phyloP scores from a whole-genome alignment of 30 jellyfish, hydroid and myxozoan genomes.

The Pseudorhiza aurosa region DNA sequence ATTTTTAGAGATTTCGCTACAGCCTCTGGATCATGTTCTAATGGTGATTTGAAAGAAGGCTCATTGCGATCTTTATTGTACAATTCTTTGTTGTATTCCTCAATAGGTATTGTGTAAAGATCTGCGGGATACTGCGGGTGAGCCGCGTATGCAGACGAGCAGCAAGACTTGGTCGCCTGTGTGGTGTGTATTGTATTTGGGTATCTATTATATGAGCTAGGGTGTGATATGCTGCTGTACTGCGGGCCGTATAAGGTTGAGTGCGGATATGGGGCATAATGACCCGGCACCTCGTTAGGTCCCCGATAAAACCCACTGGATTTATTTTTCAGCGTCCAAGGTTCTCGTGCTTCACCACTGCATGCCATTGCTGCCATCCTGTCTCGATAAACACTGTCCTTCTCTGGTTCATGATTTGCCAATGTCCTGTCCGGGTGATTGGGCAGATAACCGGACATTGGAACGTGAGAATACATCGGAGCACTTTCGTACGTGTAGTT shows the following conservation, averaged over 20 bases:
- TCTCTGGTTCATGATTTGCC: conserved; percentile 4
- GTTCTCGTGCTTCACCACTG: conserved; percentile 9
- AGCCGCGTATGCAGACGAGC: conserved; percentile 54
- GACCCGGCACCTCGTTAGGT: conserved; percentile 24
- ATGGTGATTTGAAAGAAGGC: conserved; percentile 8
- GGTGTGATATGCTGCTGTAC: conserved; percentile 26
- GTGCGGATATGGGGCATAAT: conserved; percentile 18
- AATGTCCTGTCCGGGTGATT: conserved; percentile 24
- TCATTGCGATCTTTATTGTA: conserved; percentile 27
- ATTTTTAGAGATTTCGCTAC: not conserved
- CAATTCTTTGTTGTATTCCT: conserved; percentile 36
- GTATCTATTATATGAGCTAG: conserved; percentile 38
- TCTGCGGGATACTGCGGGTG: conserved; percentile 56
- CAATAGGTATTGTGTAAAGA: conserved; percentile 53
- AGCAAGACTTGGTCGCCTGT: conserved; percentile 34
- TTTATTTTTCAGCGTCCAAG: conserved; percentile 23
- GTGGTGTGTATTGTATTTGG: conserved; percentile 35
- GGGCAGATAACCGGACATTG: conserved; percentile 30
- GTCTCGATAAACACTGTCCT: conserved; percentile 6
- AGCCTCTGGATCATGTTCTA: conserved; percentile 6
- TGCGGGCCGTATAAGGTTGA: conserved; percentile 48
- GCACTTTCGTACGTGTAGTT: conserved; percentile 25
- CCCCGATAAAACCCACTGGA: conserved; percentile 18
- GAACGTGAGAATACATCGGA: conserved; percentile 17
- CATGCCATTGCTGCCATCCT: not conserved